These are phyloP conservation scores for Drosophila burlai DNA, from an alignment of 1,140 invertebrate species.

Conservation along the genomic window DNA sequence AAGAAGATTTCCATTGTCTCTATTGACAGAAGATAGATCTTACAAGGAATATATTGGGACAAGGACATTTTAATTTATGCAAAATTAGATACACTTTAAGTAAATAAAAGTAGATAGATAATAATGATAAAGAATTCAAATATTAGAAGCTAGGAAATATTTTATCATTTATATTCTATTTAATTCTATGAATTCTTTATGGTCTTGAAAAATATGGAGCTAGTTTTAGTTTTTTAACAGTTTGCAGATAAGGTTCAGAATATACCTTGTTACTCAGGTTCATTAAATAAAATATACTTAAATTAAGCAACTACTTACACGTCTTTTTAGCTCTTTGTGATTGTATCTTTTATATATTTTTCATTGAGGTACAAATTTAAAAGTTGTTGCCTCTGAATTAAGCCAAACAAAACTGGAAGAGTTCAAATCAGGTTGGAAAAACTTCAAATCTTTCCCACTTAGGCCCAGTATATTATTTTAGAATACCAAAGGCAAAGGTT, in stretches of 20 bases:
- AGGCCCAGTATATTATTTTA: background rate
- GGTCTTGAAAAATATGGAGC: too few relatives aligned
- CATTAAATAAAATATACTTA: background rate
- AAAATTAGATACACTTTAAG: too few relatives aligned
- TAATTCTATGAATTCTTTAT: too few relatives aligned
- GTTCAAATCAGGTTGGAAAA: background rate
- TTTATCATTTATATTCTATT: too few relatives aligned
- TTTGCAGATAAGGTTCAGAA: background rate
- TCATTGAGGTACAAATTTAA: accelerated
- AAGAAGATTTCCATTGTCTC: background rate
- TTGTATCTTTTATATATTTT: background rate
- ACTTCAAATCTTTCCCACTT: background rate
- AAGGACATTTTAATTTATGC: too few relatives aligned
- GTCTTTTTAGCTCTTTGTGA: background rate
- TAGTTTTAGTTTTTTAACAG: too few relatives aligned
- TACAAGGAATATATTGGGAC: background rate
- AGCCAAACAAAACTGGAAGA: background rate
- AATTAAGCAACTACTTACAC: background rate
- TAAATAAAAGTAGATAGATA: too few relatives aligned
- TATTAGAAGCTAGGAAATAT: too few relatives aligned
- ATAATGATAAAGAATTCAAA: too few relatives aligned
- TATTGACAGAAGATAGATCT: background rate
- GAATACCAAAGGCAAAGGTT: background rate
- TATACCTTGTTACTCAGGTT: background rate
- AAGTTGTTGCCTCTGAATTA: background rate